Evolutionary conservation across 2,888 invertebrate species (phyloP).

Genomic region (Napeogenes inachia): DNA sequence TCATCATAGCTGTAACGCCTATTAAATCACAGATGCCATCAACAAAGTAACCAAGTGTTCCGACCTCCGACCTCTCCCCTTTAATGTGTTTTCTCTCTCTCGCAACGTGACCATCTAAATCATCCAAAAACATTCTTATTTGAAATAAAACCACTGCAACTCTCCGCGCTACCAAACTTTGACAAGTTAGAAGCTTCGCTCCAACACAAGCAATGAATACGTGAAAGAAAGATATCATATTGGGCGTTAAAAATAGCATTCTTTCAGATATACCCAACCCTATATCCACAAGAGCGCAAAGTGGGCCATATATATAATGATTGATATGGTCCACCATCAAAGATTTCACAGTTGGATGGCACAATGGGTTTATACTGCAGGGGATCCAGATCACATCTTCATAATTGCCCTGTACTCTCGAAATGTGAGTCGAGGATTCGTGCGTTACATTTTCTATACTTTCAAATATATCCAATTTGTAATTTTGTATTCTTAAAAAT

Average conservation of each 20-base stretch:
- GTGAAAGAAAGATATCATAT: constrained; percentile 89
- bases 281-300: constrained; percentile 84
- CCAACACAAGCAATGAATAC: constrained; percentile 85
- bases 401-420: constrained; percentile 52
- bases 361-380: constrained; percentile 85
- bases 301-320: constrained; percentile 88
- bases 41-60: constrained; percentile 87
- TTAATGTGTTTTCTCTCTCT: constrained; percentile 84
- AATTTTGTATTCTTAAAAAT: constrained; percentile 83
- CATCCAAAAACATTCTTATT: constrained; percentile 88
- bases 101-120: constrained; percentile 91
- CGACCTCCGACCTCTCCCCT: constrained; percentile 88
- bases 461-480: constrained; percentile 74
- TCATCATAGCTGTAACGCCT: constrained; percentile 83
- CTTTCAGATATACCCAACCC: constrained; percentile 80
- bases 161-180: constrained; percentile 83
- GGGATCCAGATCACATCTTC: constrained; percentile 79
- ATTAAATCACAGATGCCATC: constrained; percentile 90
- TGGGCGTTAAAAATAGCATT: constrained; percentile 83
- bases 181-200: constrained; percentile 85
- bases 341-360: constrained; percentile 89
- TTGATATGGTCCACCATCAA: constrained; percentile 89
- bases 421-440: constrained; percentile 49
- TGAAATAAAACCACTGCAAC: constrained; percentile 87
- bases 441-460: constrained; percentile 37